phyloP scores from a whole-genome alignment of 2,113 vertebrate genomes.

The Tyrannus savana region DNA sequence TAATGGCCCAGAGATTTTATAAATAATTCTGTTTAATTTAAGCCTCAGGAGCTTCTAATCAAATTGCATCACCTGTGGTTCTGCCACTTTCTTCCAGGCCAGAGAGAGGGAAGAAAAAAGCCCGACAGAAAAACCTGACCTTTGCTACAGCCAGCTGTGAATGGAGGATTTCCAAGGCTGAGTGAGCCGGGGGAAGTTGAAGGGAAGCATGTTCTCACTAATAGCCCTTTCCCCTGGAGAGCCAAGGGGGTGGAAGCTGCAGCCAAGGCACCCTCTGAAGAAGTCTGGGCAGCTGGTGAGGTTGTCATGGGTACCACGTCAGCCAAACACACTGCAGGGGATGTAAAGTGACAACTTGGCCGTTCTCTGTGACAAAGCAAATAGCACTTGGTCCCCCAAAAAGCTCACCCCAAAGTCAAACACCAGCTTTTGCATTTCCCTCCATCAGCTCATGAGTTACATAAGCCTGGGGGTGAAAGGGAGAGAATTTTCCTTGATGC shows the following conservation, averaged over 20 bases:
- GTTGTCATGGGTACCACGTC: background rate
- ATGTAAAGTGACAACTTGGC: background rate
- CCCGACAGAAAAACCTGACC: background rate
- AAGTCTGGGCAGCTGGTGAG: background rate
- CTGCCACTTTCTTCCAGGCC: constrained; percentile 14
- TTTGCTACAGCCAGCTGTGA: background rate
- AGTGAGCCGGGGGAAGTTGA: background rate
- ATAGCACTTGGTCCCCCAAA: background rate
- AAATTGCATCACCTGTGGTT: constrained; percentile 54
- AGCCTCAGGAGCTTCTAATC: constrained; percentile 22
- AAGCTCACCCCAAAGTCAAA: background rate
- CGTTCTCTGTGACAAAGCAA: background rate
- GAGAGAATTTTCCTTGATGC: background rate
- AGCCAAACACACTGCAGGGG: background rate
- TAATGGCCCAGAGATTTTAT: constrained; percentile 25
- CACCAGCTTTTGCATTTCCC: background rate
- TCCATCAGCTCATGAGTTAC: background rate
- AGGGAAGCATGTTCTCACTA: background rate
- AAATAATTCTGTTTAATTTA: constrained; percentile 58
- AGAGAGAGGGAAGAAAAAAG: background rate
- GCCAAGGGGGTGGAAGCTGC: background rate
- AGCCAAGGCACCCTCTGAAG: background rate
- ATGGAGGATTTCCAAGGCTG: constrained; percentile 7
- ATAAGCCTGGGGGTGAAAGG: background rate
- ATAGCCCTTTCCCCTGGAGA: background rate